These are phyloP conservation scores for Psylliodes chrysocephalus DNA, from an alignment of 2,888 invertebrate genomes.

Conservation along the genomic window DNA sequence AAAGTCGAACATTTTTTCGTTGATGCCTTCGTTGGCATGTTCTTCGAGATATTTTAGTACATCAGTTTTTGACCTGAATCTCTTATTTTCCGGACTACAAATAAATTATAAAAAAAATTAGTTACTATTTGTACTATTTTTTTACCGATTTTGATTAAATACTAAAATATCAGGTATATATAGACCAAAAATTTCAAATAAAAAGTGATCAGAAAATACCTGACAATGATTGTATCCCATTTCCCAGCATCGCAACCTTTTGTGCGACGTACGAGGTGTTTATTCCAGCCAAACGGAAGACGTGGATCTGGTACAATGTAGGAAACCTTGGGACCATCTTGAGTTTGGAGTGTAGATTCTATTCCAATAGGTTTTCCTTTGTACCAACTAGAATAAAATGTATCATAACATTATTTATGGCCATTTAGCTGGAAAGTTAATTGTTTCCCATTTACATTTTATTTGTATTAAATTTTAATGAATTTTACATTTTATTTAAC, in stretches of 20 bases:
- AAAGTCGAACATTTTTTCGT: conserved; percentile 67
- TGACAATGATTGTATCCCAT: conserved; percentile 82
- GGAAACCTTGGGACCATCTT: conserved; percentile 64
- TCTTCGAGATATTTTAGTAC: conserved; percentile 65
- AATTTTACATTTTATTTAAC: no score
- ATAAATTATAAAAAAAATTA: no score
- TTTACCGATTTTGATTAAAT: no score
- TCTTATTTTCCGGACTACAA: conserved; percentile 70
- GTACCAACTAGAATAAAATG: conserved; percentile 70
- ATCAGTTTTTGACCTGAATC: conserved; percentile 71
- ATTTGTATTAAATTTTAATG: no score
- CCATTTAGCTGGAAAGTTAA: no score
- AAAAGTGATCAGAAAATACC: conserved; percentile 60
- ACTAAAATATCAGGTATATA: not conserved
- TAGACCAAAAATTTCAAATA: conserved; percentile 37
- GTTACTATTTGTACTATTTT: not conserved
- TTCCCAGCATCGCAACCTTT: conserved; percentile 78
- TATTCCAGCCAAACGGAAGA: conserved; percentile 80
- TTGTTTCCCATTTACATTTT: no score
- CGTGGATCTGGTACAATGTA: conserved; percentile 79
- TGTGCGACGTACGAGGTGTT: conserved; percentile 80
- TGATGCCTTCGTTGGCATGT: conserved; percentile 53
- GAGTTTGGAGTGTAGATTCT: conserved; percentile 63
- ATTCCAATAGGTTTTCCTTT: conserved; percentile 75
- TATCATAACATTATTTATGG: no score